Evolutionary conservation across 2,797 vertebrate species (phyloP).

Genomic region (Leuciscus waleckii): DNA sequence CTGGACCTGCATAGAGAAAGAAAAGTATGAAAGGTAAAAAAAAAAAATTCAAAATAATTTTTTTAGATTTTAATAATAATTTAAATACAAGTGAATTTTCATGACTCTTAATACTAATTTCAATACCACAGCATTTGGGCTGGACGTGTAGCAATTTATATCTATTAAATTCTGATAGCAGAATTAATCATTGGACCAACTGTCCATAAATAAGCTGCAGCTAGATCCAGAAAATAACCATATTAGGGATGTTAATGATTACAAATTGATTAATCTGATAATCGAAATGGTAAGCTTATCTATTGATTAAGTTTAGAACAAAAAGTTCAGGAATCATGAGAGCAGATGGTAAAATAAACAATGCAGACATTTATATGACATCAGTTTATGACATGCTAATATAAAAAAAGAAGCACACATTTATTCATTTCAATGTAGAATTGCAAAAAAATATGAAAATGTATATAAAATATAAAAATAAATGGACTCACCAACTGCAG

Average conservation of each 20-base stretch:
- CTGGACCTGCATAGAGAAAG: conserved; percentile 82
- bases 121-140: too few species aligned
- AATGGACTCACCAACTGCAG: conserved; percentile 87
- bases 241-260: not conserved
- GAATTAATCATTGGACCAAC: not conserved
- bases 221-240: not conserved
- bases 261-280: too few species aligned
- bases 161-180: not conserved
- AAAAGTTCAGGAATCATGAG: not conserved
- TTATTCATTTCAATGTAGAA: not conserved
- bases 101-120: not conserved
- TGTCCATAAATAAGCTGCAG: not conserved
- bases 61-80: too few species aligned
- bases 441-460: not conserved
- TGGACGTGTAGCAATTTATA: not conserved
- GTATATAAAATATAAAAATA: not conserved
- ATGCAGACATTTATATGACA: not conserved
- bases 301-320: too few species aligned
- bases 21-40: not conserved
- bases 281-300: too few species aligned
- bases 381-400: not conserved
- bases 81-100: not conserved
- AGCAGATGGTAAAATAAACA: not conserved
- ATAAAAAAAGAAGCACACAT: not conserved
- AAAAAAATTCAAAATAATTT: too few species aligned